phyloP scores from a whole-genome alignment of 2,888 invertebrate genomes.

The Caenorhabditis angaria region DNA sequence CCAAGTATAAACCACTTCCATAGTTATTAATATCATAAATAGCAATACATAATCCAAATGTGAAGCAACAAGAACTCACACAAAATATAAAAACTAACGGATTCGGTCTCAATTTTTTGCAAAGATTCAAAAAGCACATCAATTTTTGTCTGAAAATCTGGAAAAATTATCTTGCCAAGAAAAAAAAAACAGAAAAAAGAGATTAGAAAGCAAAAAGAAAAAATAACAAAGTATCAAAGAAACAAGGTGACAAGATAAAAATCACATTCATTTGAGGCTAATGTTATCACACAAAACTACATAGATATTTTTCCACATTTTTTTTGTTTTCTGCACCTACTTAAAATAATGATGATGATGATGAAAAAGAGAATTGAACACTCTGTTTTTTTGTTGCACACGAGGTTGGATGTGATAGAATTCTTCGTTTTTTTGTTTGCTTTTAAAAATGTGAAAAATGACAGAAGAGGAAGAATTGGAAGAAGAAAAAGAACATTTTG shows the following conservation, averaged over 20 bases:
- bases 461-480: neutral
- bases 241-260: too few species aligned
- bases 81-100: conserved; percentile 59
- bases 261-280: neutral
- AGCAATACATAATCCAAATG: conserved; percentile 60
- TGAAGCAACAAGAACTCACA: conserved; percentile 58
- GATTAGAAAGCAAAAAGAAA: too few species aligned
- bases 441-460: conserved; percentile 4
- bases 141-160: neutral
- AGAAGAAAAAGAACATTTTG: conserved; percentile 1
- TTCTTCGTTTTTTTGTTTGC: conserved; percentile 9
- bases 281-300: conserved; percentile 3
- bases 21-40: conserved; percentile 65
- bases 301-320: too few species aligned
- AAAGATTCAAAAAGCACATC: conserved; percentile 8
- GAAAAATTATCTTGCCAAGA: neutral
- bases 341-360: conserved; percentile 4
- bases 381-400: neutral
- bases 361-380: conserved; percentile 1
- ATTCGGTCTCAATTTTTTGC: conserved; percentile 41
- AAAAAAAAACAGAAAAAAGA: neutral
- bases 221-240: too few species aligned
- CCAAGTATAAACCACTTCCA: conserved; percentile 66
- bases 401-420: too few species aligned
- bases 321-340: neutral